Percentiles rank a stretch among this genome's conserved stretches.
Conservation (phyloP, 2,797 vertebrate genomes). For the Melanogrammus aeglefinus region DNA sequence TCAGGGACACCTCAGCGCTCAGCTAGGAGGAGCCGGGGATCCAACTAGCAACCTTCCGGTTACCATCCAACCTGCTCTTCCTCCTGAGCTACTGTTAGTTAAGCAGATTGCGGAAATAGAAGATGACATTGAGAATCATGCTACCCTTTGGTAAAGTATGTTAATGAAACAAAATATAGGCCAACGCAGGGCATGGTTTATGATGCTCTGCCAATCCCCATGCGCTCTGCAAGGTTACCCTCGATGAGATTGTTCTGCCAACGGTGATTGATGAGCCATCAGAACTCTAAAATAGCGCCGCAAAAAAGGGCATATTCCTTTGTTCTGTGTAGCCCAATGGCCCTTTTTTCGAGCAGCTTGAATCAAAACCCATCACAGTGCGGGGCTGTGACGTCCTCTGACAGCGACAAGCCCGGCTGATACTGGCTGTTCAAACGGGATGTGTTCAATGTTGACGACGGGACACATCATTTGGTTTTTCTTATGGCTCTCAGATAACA, state of each 20-base stretch:
- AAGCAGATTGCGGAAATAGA: slow-evolving; percentile 7
- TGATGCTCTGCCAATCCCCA: slow-evolving; percentile 15
- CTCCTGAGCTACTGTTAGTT: slow-evolving; percentile 12
- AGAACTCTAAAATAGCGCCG: slow-evolving; percentile 3
- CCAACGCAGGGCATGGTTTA: slow-evolving; percentile 9
- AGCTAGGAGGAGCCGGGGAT: too few relatives aligned
- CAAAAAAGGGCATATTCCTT: not conserved
- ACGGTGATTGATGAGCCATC: not conserved
- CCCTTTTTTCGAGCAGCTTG: not conserved
- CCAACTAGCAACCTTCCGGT: too few relatives aligned
- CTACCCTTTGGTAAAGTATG: slow-evolving; percentile 10
- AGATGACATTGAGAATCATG: not conserved
- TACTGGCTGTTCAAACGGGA: not conserved
- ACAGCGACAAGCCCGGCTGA: not conserved
- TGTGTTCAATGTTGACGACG: not conserved
- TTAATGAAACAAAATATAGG: slow-evolving; percentile 13
- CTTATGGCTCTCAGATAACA: not conserved
- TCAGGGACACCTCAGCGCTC: not conserved
- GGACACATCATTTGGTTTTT: not conserved
- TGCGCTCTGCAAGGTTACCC: slow-evolving; percentile 7
- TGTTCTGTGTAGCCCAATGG: not conserved
- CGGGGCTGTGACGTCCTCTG: not conserved
- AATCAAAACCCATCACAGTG: slow-evolving; percentile 1
- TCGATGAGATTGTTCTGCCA: not conserved
- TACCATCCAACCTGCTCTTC: not conserved